Evolutionary conservation across 2,113 vertebrate species (phyloP).

Genomic region (Notothenia rossii): DNA sequence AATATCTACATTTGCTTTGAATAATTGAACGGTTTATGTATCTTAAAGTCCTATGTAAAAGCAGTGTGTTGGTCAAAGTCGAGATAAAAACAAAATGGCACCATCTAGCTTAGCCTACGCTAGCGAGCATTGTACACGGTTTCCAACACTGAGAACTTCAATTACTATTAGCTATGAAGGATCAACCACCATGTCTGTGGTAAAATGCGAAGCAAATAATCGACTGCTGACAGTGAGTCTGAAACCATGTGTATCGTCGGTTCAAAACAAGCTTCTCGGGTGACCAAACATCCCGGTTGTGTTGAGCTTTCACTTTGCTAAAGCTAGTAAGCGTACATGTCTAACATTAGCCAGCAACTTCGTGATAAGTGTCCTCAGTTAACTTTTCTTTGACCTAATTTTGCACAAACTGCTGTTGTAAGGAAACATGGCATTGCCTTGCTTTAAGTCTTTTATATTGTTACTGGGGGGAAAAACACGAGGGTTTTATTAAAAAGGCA

Average conservation of each 20-base stretch:
- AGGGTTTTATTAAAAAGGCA: not conserved
- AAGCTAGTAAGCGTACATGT: not conserved
- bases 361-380: not conserved
- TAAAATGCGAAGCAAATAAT: too few species aligned
- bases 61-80: slow-evolving; percentile 55
- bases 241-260: not conserved
- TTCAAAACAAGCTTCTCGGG: not conserved
- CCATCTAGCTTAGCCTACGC: slow-evolving; percentile 62
- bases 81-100: slow-evolving; percentile 87
- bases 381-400: not conserved
- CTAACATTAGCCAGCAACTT: slow-evolving; percentile 11
- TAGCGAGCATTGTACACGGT: slow-evolving; percentile 30
- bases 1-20: not conserved
- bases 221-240: too few species aligned
- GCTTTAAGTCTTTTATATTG: too few species aligned
- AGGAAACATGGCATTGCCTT: not conserved
- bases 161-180: not conserved
- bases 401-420: rapidly evolving
- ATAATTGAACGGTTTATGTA: not conserved
- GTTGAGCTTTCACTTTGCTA: slow-evolving; percentile 15
- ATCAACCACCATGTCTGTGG: not conserved
- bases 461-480: not conserved
- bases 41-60: not conserved
- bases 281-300: slow-evolving; percentile 14
- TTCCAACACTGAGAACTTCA: not conserved